Evolutionary conservation across 2,797 vertebrate genomes (phyloP).

Genomic region (Nyctalus aviator): DNA sequence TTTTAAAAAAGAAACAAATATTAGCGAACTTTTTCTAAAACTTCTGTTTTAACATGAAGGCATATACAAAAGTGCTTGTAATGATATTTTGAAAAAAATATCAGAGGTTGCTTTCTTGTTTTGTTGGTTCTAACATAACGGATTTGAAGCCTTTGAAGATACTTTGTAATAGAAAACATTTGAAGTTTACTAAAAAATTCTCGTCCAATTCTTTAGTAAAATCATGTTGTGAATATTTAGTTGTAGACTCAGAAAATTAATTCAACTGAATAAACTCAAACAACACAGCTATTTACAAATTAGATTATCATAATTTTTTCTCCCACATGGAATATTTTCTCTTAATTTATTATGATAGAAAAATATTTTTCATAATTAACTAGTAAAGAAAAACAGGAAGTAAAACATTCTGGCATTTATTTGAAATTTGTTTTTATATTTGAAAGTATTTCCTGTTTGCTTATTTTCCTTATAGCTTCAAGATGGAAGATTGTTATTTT

Average conservation of each 20-base stretch:
- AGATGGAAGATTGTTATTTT: conserved; percentile 3
- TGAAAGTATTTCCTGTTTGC: neutral
- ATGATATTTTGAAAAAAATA: conserved; percentile 3
- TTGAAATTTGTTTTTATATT: conserved; percentile 60
- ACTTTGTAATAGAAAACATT: conserved; percentile 65
- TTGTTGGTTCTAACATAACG: conserved; percentile 11
- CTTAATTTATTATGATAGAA: conserved; percentile 68
- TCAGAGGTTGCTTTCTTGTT: conserved; percentile 38
- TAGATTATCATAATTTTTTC: conserved; percentile 68
- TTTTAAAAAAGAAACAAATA: neutral
- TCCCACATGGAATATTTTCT: conserved; percentile 64
- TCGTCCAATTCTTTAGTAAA: conserved; percentile 68
- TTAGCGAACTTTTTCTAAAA: conserved; percentile 12
- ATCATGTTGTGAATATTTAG: conserved; percentile 66
- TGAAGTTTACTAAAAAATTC: conserved; percentile 52
- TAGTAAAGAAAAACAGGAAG: conserved; percentile 51
- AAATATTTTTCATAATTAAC: conserved; percentile 60
- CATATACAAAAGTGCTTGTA: neutral
- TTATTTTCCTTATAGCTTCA: conserved; percentile 39
- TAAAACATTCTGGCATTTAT: conserved; percentile 44
- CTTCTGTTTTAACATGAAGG: conserved; percentile 1
- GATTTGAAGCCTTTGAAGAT: conserved; percentile 47
- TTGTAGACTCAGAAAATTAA: conserved; percentile 69
- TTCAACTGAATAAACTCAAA: conserved; percentile 58
- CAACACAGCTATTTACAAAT: conserved; percentile 60